These are phyloP conservation scores for Electrona antarctica DNA, from an alignment of 2,113 vertebrate genomes.

Conservation along the genomic window DNA sequence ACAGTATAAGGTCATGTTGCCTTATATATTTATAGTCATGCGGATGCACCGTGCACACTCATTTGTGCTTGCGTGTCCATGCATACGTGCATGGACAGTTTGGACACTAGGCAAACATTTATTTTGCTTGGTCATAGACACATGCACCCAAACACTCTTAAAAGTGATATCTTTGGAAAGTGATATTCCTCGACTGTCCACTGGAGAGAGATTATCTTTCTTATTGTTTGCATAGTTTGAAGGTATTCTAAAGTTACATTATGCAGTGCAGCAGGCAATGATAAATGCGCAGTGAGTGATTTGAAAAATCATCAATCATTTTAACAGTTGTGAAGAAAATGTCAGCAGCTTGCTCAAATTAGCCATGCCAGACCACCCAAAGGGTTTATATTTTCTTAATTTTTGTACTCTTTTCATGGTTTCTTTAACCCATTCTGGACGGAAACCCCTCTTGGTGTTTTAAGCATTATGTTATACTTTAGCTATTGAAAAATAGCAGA, in stretches of 20 bases:
- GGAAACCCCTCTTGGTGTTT: too few species aligned
- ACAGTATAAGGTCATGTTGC: neutral
- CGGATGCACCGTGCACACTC: slow-evolving; percentile 12
- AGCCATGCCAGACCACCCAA: neutral
- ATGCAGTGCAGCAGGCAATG: neutral
- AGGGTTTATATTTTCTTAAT: neutral
- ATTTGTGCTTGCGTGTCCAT: slow-evolving; percentile 30
- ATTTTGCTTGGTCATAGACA: neutral
- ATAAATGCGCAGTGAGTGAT: neutral
- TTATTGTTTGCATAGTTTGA: neutral
- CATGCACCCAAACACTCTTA: neutral
- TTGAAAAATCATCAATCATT: slow-evolving; percentile 1
- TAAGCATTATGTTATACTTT: too few species aligned
- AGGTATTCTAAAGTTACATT: slow-evolving; percentile 16
- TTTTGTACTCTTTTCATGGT: neutral
- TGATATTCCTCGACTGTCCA: neutral
- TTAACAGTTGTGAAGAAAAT: neutral
- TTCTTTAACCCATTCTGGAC: too few species aligned
- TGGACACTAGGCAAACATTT: slow-evolving; percentile 9
- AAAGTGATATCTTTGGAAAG: neutral
- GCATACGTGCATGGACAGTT: slow-evolving; percentile 1
- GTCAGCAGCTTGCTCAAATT: neutral
- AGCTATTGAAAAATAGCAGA: too few species aligned
- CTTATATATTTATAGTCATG: slow-evolving; percentile 19
- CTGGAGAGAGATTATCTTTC: neutral